phyloP scores from a whole-genome alignment of 2,888 invertebrate species.

The Sthenelais limicola region DNA sequence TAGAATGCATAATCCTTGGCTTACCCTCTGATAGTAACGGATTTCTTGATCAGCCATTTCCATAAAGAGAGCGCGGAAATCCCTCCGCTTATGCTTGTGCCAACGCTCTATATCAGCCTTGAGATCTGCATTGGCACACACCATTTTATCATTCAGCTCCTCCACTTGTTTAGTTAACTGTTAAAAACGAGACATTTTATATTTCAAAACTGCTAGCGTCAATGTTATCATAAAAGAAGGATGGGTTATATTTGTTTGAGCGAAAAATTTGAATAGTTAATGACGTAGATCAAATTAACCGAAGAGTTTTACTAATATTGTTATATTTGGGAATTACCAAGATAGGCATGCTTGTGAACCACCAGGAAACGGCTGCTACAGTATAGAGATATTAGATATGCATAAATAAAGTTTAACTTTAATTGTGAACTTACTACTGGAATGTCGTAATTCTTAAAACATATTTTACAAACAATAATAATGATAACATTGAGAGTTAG shows the following conservation, averaged over 20 bases:
- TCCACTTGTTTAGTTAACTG: constrained; percentile 74
- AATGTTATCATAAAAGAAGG: background rate
- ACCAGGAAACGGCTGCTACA: too few species aligned
- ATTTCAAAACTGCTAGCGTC: background rate
- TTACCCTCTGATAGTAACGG: constrained; percentile 78
- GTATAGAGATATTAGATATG: too few species aligned
- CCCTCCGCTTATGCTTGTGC: constrained; percentile 79
- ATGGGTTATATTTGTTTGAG: background rate
- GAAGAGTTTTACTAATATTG: too few species aligned
- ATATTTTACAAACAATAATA: too few species aligned
- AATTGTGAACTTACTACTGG: too few species aligned
- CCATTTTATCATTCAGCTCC: constrained; percentile 76
- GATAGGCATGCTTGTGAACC: too few species aligned
- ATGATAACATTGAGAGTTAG: too few species aligned
- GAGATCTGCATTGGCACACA: constrained; percentile 81
- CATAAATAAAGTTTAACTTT: too few species aligned
- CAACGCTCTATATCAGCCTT: constrained; percentile 80
- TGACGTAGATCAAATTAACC: too few species aligned
- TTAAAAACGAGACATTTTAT: background rate
- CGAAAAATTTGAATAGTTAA: background rate
- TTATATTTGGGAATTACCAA: too few species aligned
- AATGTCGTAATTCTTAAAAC: too few species aligned
- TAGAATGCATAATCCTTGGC: background rate
- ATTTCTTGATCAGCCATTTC: constrained; percentile 80
- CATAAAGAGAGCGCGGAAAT: constrained; percentile 78